Conservation (phyloP, 1,140 invertebrate genomes). For the Heliconius congener region DNA sequence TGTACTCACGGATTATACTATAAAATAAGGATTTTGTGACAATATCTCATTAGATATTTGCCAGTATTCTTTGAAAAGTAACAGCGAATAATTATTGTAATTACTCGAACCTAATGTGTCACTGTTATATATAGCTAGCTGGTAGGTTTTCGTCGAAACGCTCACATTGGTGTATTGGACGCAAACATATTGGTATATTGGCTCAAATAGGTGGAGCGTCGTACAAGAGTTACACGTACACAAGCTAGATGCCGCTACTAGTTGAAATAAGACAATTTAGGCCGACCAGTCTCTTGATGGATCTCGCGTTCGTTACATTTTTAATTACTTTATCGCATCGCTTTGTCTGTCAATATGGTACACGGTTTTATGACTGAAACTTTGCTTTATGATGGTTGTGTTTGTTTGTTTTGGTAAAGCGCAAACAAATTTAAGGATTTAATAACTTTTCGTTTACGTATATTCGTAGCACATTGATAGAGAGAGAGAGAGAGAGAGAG, state of each 20-base stretch:
- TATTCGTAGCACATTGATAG: neutral
- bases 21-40: neutral
- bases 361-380: constrained; percentile 16
- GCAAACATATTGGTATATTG: neutral
- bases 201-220: constrained; percentile 9
- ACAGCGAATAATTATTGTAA: neutral
- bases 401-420: neutral
- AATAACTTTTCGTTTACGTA: neutral
- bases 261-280: constrained; percentile 39
- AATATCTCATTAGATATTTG: neutral
- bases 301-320: constrained; percentile 39
- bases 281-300: constrained; percentile 38
- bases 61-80: neutral
- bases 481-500: too few species aligned
- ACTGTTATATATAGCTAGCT: neutral
- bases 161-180: neutral
- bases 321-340: constrained; percentile 39
- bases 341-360: constrained; percentile 19
- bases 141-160: neutral
- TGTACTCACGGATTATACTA: neutral
- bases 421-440: neutral
- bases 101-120: neutral
- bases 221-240: constrained; percentile 25
- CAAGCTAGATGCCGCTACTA: constrained; percentile 38
- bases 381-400: constrained; percentile 12